Base-by-base conservation (phyloP, 2,888 invertebrate genomes). In the Myopa testacea region DNA sequence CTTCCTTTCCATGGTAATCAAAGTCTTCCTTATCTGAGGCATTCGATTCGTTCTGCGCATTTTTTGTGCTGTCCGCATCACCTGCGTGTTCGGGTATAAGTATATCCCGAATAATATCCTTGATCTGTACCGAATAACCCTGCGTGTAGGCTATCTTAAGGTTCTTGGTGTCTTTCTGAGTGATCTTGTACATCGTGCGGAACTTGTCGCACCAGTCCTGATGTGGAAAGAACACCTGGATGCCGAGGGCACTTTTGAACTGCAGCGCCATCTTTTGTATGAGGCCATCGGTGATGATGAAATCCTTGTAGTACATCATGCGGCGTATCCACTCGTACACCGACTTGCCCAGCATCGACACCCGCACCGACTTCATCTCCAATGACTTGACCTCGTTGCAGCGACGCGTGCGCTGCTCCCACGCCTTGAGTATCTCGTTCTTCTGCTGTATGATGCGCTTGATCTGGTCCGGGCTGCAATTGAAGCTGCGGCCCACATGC, bases 291-390 rank as follows among this genome's bases (percentile, higher is more conserved):
- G 87, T 85, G 71, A 88, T 86, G 58, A 81, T 82, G 45, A 88
- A 86, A 68, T 88, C 88, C 79, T 87, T 87, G 76, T 88, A 88
- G 82, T 88, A 88, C 87, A 88, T 87, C 87, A 88, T 87, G 26
- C 88, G 85, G 0, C 88, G 84, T 67, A 88, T 85, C 88, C 88
- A 88, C n/a, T 88, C 88, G 76, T 85, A 88, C 0, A 88, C 88
- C 0, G 88, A 88, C 38, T 85, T 86, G 14, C 87, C 86, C 79
- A 88, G 75, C 84, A 88, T 86, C 10, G 88, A 88, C 0, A 86
- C 86, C 0, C 85, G 82, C 10, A 88, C 87, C 14, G 86, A 85
- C 76, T 88, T 88, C 63, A 86, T 80, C 74, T 87, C 87, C 70
- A 85, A 83, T 0, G 86, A 84, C 8, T 85, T 85, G 40, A 85